Base-by-base conservation (phyloP, 2,797 vertebrate species). In the Sebastes miniatus region DNA sequence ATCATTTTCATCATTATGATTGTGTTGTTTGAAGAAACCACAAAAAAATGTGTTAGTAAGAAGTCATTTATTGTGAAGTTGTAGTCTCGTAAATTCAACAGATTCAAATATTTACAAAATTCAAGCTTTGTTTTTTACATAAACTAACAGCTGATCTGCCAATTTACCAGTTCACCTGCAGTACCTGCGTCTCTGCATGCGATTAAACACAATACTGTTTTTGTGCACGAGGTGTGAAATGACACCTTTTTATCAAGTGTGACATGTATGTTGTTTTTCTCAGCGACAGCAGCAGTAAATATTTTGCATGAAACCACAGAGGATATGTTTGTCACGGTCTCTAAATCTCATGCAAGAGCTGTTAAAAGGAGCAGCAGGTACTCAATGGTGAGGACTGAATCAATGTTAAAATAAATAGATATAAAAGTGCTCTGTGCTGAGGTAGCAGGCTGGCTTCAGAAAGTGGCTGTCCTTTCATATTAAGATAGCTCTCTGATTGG, bases 271-370 rank as follows among this genome's bases (percentile, higher is more conserved):
- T 22, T 5, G 13, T 34, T 75, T 63, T 69, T 69, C 61, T 56
- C 58, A 25, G 69, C 16, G 62, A 9, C 43, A 70, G 50, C 24
- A 69, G 32, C 29, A 31, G 29, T 22, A 63, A 29, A 50, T 36
- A 3, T n/a, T 89, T 88, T 93, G 87, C 87, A 91, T 84, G 34
- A 77, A 84, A 86, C 87, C 84, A 91, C 89, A 86, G 20, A 72
- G 13, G 8, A 14, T 3, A 3, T 80, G 71, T 85, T 64, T 59
- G 52, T 77, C 32, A 22, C 29, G 27, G 47, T 52, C 50, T 83
- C 8, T 50, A 47, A 77, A 75, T 73, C 8, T 73, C 76, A 34
- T 2, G 24, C 64, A 47, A 11, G 39, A 61, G 11, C 59, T 36
- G 69, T 68, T 5, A 18, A 47, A 47, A 47, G 43, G 43, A 47